Evolutionary conservation across 1,140 invertebrate genomes (phyloP).

Genomic region (Drosophila neocordata): DNA sequence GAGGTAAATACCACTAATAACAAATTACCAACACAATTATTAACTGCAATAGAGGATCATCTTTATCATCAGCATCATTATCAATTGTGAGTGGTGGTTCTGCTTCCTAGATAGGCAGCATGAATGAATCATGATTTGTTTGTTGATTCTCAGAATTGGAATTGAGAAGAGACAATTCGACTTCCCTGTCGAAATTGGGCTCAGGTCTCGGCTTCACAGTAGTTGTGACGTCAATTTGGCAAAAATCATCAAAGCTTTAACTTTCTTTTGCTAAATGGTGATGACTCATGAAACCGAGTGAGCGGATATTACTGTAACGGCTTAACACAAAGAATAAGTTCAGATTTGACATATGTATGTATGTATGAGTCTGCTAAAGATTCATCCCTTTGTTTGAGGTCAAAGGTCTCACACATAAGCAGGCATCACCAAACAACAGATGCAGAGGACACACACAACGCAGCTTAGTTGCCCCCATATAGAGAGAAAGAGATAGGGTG

Average conservation of each 20-base stretch:
- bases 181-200: constrained; percentile 39
- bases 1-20: constrained; percentile 55
- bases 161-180: constrained; percentile 25
- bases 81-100: constrained; percentile 4
- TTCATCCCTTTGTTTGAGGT: constrained; percentile 8
- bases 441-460: neutral
- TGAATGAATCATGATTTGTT: neutral
- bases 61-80: neutral
- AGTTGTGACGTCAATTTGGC: constrained; percentile 33
- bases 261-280: neutral
- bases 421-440: neutral
- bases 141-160: constrained; percentile 13
- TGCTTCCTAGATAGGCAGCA: neutral
- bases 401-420: neutral
- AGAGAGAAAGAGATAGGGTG: neutral
- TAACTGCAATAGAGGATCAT: neutral
- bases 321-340: neutral
- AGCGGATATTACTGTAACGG: neutral
- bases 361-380: neutral
- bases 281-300: neutral
- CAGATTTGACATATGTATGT: neutral
- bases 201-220: neutral
- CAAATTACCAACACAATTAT: neutral
- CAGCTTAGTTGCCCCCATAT: neutral
- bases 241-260: constrained; percentile 24